phyloP scores from a whole-genome alignment of 2,113 vertebrate species.

The Brachypteracias leptosomus region DNA sequence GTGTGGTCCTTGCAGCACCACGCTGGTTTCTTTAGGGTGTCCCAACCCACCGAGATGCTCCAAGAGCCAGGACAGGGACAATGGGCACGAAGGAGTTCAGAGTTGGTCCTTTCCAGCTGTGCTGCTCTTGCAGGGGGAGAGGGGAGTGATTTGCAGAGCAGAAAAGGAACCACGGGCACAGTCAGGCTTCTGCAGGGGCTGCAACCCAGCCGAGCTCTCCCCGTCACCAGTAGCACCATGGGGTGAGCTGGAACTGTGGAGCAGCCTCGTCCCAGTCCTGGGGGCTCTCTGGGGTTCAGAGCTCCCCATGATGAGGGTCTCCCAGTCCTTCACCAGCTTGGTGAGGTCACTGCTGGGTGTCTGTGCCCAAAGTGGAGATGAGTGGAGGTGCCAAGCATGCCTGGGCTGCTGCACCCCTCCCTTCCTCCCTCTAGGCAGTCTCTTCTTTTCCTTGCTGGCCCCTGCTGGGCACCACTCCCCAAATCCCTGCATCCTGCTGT shows the following conservation, averaged over 20 bases:
- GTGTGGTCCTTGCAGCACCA: neutral
- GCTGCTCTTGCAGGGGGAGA: neutral
- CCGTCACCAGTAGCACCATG: neutral
- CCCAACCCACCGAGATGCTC: neutral
- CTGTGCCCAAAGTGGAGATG: neutral
- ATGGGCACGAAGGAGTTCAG: fast-evolving
- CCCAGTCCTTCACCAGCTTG: neutral
- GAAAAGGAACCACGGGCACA: neutral
- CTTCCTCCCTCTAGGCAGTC: neutral
- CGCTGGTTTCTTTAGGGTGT: neutral
- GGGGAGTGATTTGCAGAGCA: fast-evolving
- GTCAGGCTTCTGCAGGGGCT: neutral
- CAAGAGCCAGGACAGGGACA: neutral
- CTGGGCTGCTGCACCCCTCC: neutral
- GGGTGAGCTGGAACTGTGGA: neutral
- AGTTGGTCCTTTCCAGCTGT: neutral
- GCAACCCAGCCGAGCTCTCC: neutral
- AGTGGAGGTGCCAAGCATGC: neutral
- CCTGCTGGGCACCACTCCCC: neutral
- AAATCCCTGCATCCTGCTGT: neutral
- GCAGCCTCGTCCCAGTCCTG: neutral
- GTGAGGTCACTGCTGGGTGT: neutral
- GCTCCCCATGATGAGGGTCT: fast-evolving
- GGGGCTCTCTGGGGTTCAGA: neutral
- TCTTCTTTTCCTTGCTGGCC: neutral